These are phyloP conservation scores for Eupithecia insigniata DNA, from an alignment of 2,888 invertebrate species.

Conservation along the genomic window DNA sequence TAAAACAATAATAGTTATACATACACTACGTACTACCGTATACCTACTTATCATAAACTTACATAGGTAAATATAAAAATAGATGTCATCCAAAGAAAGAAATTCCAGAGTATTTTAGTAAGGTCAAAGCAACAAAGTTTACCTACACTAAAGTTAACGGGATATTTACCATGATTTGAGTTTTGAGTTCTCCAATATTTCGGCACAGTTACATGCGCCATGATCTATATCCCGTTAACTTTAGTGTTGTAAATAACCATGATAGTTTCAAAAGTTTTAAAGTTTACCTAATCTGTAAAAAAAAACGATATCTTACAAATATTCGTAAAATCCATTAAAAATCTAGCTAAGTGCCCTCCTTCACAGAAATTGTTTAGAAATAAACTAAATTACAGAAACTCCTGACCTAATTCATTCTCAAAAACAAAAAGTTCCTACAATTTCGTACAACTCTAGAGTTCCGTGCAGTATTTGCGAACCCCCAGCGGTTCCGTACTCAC, in stretches of 20 bases:
- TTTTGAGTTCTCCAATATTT: too few relatives aligned
- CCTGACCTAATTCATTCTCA: conserved; percentile 11
- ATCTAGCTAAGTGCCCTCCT: neutral
- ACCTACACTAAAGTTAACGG: too few relatives aligned
- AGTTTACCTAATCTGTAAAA: neutral
- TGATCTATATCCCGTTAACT: too few relatives aligned
- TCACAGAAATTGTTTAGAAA: neutral
- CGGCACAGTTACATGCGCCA: too few relatives aligned
- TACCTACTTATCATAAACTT: too few relatives aligned
- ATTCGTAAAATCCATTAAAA: neutral
- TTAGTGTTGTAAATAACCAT: too few relatives aligned
- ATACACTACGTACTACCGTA: too few relatives aligned
- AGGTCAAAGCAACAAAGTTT: neutral
- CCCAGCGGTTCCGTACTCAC: conserved; percentile 41
- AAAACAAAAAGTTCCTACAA: conserved; percentile 6
- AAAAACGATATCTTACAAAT: neutral
- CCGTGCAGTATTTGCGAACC: conserved; percentile 22
- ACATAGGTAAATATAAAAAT: too few relatives aligned
- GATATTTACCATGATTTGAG: too few relatives aligned
- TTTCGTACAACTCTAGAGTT: conserved; percentile 9
- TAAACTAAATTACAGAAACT: neutral
- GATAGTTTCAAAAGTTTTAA: too few relatives aligned
- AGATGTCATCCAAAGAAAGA: neutral
- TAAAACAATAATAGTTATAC: too few relatives aligned
- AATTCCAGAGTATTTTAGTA: neutral